Base-by-base conservation (phyloP, 2,888 invertebrate species). In the Iselma pallidipennis region DNA sequence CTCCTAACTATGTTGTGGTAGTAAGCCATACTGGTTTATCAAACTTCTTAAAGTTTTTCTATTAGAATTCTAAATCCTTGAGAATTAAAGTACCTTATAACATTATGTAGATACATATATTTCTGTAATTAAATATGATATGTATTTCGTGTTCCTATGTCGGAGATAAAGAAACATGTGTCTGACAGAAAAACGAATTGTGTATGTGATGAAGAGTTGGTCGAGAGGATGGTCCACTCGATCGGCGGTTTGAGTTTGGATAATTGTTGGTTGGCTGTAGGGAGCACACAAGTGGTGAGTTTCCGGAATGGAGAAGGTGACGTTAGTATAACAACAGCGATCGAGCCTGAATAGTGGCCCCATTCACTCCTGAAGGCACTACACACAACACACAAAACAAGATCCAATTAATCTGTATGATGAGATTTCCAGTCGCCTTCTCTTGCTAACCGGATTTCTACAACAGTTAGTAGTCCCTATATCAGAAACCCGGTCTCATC, bases 401-500 rank as follows among this genome's bases (percentile, higher is more conserved):
- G 55, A 54, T 61, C 57, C 57, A 61, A 61, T 61, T 61, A 61
- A 55, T 61, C 54, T 25, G 45, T 61, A 61, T 49, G 61, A 61
- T 57, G 61, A 61, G 57, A 57, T 57, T 57, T 55, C 54, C 45
- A 49, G 55, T 56, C 56, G 56, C 42, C 51, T 45, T 53, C 52
- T 19, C 45, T 51, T 37, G 21, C 57, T 61, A 57, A 54, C 51
- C 45, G 61, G 61, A 61, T 61, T 61, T 61, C 61, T 57, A 49
- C 57, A 48, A 45, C 57, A 49, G 42, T 61, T 57, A 26, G 31
- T 57, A 21, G 21, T 50, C 42, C 53, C 49, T 61, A 33, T 29
- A 55, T 49, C 49, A 55, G 56, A 60, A 53, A 10, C 51, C 16
- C 53, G 26, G 51, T 49, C 37, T 6, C 26, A 23, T 23, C 16